Percentiles rank a stretch among this genome's conserved stretches.
phyloP scores from a whole-genome alignment of 2,797 vertebrate genomes.

The Odontamblyopus rebecca region DNA sequence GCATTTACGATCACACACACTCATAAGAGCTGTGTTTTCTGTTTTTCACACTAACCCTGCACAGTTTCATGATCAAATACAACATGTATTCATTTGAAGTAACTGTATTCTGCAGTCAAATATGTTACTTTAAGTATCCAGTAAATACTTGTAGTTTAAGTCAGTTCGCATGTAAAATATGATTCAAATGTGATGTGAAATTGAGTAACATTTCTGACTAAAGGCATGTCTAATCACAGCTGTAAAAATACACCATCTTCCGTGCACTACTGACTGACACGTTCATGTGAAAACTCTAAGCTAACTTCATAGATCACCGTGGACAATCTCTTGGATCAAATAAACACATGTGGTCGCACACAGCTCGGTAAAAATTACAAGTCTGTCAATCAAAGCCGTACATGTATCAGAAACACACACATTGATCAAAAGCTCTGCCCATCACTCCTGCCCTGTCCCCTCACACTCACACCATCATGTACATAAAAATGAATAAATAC shows the following conservation, averaged over 20 bases:
- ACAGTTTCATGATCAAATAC: no score
- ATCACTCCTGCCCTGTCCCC: constrained; percentile 21
- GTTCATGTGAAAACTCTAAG: constrained; percentile 16
- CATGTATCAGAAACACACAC: constrained; percentile 22
- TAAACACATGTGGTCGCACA: constrained; percentile 45
- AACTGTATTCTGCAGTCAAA: neutral
- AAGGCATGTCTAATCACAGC: neutral
- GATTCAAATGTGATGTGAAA: neutral
- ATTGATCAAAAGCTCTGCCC: constrained; percentile 31
- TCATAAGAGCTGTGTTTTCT: no score
- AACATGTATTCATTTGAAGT: no score
- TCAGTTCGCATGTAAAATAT: neutral
- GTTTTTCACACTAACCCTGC: no score
- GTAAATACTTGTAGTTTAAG: neutral
- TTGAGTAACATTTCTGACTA: neutral
- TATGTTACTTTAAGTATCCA: neutral
- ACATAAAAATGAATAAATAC: constrained; percentile 78
- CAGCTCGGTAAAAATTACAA: constrained; percentile 37
- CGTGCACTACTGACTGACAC: constrained; percentile 14
- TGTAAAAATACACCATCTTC: constrained; percentile 24
- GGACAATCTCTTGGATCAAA: constrained; percentile 40
- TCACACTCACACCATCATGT: constrained; percentile 48
- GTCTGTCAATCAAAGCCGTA: constrained; percentile 26
- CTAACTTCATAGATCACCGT: constrained; percentile 15
- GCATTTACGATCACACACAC: no score